These are phyloP conservation scores for Rattus rattus DNA, from an alignment of 2,113 vertebrate genomes.

Conservation along the genomic window DNA sequence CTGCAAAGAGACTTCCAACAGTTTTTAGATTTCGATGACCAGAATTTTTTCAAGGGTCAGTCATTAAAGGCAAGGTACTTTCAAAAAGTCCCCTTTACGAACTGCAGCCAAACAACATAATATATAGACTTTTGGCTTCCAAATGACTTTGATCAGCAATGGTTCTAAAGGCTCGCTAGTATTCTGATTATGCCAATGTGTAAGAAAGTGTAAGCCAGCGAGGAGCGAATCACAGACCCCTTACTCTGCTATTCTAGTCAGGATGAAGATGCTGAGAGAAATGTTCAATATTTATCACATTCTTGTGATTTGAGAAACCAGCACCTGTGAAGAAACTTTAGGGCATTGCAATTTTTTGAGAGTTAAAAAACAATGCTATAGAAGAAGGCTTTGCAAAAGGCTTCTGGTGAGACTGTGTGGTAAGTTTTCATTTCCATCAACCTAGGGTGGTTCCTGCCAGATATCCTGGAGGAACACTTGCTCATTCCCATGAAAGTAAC, in stretches of 20 bases:
- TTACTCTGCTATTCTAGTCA: not conserved
- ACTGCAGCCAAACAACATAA: conserved; percentile 40
- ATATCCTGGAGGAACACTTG: conserved; percentile 46
- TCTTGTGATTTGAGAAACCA: conserved; percentile 47
- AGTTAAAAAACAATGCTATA: not conserved
- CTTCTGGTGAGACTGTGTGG: conserved; percentile 23
- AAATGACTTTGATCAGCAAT: conserved; percentile 24
- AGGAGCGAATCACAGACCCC: not conserved
- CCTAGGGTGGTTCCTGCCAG: conserved; percentile 34
- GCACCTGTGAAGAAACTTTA: conserved; percentile 9
- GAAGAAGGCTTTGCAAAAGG: conserved; percentile 36
- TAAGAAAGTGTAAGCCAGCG: conserved; percentile 24
- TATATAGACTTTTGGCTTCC: conserved; percentile 29
- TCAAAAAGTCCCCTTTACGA: not conserved
- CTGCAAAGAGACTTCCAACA: not conserved
- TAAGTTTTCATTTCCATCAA: conserved; percentile 61
- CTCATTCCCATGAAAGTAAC: conserved; percentile 36
- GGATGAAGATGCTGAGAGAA: conserved; percentile 9
- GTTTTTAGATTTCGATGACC: conserved; percentile 48
- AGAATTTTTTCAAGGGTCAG: not conserved
- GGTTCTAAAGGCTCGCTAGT: conserved; percentile 1
- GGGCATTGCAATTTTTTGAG: conserved; percentile 14
- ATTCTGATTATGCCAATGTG: conserved; percentile 20
- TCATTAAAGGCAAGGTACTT: conserved; percentile 62
- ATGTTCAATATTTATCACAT: conserved; percentile 22